Percentiles rank a stretch among this genome's conserved stretches.
Conservation (phyloP, 2,888 invertebrate genomes). For the Agonum fuliginosum region DNA sequence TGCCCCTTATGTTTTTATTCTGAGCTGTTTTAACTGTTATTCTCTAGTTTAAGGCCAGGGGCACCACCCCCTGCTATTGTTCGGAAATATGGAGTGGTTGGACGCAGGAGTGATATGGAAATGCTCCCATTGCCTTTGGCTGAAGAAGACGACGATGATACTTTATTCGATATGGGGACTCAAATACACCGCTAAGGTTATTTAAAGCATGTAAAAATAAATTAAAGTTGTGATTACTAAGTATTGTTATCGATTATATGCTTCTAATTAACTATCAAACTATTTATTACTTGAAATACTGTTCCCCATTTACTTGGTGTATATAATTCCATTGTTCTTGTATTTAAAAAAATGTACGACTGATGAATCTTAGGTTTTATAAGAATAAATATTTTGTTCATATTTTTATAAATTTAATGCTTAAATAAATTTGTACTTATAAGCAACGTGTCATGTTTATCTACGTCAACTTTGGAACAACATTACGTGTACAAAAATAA, state of each 20-base stretch:
- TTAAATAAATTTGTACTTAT: constrained; percentile 55
- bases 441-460: background rate
- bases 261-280: constrained; percentile 22
- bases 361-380: constrained; percentile 50
- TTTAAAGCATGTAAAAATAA: background rate
- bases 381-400: constrained; percentile 55
- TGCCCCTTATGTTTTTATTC: too few relatives aligned
- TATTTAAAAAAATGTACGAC: constrained; percentile 43
- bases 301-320: constrained; percentile 24
- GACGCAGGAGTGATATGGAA: constrained; percentile 70
- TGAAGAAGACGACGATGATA: constrained; percentile 72
- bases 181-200: constrained; percentile 40
- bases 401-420: constrained; percentile 56
- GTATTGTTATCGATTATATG: background rate
- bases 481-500: background rate
- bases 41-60: constrained; percentile 64
- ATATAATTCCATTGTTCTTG: constrained; percentile 34
- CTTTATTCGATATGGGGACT: constrained; percentile 69
- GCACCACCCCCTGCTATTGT: constrained; percentile 65
- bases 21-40: too few relatives aligned
- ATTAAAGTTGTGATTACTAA: constrained; percentile 15
- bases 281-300: constrained; percentile 24
- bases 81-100: constrained; percentile 70
- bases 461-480: background rate
- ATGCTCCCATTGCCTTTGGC: constrained; percentile 71